These are phyloP conservation scores for Halyomorpha halys DNA, from an alignment of 1,140 invertebrate genomes.

Conservation along the genomic window DNA sequence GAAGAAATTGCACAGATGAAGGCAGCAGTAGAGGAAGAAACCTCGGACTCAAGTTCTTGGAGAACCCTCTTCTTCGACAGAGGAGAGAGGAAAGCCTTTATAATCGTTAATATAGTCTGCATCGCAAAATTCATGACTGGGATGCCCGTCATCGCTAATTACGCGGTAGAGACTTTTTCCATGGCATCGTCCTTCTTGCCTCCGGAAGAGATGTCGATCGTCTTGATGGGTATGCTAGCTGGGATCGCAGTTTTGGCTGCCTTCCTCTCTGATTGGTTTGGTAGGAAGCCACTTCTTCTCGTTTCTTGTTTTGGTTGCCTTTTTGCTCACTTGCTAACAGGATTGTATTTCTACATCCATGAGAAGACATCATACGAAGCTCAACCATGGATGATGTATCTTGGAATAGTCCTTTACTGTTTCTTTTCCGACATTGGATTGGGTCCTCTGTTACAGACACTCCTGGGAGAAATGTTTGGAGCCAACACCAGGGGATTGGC, in stretches of 20 bases:
- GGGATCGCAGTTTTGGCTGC: background rate
- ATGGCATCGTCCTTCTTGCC: background rate
- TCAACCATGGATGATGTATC: conserved; percentile 33
- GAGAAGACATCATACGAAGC: background rate
- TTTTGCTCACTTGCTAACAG: background rate
- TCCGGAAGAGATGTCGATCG: conserved; percentile 2
- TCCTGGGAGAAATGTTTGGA: conserved; percentile 40
- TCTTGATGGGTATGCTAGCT: background rate
- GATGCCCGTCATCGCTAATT: conserved; percentile 1
- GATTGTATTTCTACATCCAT: conserved; percentile 12
- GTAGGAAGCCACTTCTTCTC: conserved; percentile 11
- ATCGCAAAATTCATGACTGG: conserved; percentile 11
- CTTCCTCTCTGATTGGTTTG: conserved; percentile 13
- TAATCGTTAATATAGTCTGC: conserved; percentile 4
- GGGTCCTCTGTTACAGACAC: conserved; percentile 38
- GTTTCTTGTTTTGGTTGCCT: conserved; percentile 11
- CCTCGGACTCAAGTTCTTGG: background rate
- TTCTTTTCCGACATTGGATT: conserved; percentile 37
- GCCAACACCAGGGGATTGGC: conserved; percentile 39
- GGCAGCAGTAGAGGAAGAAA: background rate
- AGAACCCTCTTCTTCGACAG: background rate
- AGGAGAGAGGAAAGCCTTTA: background rate
- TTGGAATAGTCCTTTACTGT: conserved; percentile 36
- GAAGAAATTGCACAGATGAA: conserved; percentile 11
- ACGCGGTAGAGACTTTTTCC: conserved; percentile 18